phyloP scores from a whole-genome alignment of 2,888 invertebrate genomes.

The Palloptera scutellata region DNA sequence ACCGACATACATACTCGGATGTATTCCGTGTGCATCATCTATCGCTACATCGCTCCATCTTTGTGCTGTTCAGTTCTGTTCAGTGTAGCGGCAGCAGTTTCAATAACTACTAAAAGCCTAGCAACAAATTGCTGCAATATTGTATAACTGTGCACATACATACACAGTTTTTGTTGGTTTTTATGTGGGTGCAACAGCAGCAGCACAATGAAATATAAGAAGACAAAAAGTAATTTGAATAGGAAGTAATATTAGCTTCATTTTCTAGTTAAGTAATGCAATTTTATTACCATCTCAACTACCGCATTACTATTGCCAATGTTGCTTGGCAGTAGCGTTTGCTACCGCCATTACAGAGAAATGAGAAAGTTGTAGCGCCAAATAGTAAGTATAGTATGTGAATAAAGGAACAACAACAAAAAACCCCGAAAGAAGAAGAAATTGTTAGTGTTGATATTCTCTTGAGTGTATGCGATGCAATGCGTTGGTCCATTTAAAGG shows the following conservation, averaged over 20 bases:
- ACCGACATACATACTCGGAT: too few species aligned
- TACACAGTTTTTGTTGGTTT: neutral
- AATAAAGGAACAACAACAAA: too few species aligned
- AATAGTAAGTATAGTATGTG: too few species aligned
- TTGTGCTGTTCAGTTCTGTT: neutral
- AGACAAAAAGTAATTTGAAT: conserved; percentile 1
- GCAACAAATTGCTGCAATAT: neutral
- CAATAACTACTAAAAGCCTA: conserved; percentile 5
- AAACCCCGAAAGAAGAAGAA: too few species aligned
- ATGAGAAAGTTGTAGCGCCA: neutral
- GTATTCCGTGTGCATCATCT: too few species aligned
- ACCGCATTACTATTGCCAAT: conserved; percentile 4
- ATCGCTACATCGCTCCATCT: too few species aligned
- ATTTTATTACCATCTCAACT: conserved; percentile 24
- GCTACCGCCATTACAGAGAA: neutral
- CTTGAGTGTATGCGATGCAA: too few species aligned
- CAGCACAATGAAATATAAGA: neutral
- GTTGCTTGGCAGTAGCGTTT: neutral
- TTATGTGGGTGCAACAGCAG: neutral
- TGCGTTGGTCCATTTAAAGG: too few species aligned
- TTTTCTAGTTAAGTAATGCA: conserved; percentile 32
- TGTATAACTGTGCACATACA: neutral
- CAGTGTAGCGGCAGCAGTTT: neutral
- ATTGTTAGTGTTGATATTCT: too few species aligned
- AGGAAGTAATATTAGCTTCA: conserved; percentile 19